Percentiles rank a stretch among this genome's conserved stretches.
Evolutionary conservation across 1,140 invertebrate genomes (phyloP).

Genomic region (Stenopsyche tienmushanensis): DNA sequence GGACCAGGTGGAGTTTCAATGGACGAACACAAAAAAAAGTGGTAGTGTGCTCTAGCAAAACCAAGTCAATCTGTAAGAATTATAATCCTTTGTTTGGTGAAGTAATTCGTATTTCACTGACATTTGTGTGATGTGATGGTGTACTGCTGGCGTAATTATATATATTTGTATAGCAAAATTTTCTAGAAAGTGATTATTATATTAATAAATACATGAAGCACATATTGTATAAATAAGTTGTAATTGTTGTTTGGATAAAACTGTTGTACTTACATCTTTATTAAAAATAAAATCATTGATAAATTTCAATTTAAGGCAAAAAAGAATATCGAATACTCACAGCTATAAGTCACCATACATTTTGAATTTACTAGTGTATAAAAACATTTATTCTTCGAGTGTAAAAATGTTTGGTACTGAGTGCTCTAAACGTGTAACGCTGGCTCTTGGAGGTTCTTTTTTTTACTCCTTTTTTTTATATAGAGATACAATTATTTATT

Average conservation of each 20-base stretch:
- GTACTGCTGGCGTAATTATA: constrained; percentile 10
- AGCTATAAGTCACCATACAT: too few species aligned
- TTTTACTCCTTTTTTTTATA: too few species aligned
- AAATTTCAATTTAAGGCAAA: too few species aligned
- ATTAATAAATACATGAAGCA: neutral
- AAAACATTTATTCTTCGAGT: too few species aligned
- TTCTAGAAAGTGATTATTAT: neutral
- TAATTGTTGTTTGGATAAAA: neutral
- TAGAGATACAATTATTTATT: too few species aligned
- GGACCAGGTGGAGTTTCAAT: constrained; percentile 98
- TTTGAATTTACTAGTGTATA: too few species aligned
- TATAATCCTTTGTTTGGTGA: neutral
- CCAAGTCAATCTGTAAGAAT: constrained; percentile 5
- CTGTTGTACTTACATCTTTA: neutral
- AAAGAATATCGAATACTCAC: too few species aligned
- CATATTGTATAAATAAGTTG: neutral
- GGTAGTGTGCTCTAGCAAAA: constrained; percentile 62
- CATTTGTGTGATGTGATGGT: constrained; percentile 19
- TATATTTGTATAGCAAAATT: constrained; percentile 18
- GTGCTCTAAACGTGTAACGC: too few species aligned
- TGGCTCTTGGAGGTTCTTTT: too few species aligned
- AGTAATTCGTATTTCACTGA: constrained; percentile 17
- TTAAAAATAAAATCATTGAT: neutral
- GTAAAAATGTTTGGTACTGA: too few species aligned
- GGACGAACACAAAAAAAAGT: constrained; percentile 99